phyloP scores from a whole-genome alignment of 2,888 invertebrate species.

The Chymomyza amoena region DNA sequence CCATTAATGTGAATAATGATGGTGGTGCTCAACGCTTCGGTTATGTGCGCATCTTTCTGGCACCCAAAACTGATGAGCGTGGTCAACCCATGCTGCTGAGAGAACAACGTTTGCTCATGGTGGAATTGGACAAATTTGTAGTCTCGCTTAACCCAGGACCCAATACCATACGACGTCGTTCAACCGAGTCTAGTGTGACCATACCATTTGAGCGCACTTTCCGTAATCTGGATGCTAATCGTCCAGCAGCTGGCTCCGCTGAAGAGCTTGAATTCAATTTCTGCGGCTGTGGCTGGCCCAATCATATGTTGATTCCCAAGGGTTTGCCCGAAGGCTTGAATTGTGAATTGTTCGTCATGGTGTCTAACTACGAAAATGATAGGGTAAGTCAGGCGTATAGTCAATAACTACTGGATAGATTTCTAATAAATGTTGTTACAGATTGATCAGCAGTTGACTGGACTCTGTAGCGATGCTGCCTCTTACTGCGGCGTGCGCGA shows the following conservation, averaged over 20 bases:
- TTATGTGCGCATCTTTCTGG: conserved; percentile 84
- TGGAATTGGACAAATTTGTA: conserved; percentile 85
- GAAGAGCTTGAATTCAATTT: conserved; percentile 84
- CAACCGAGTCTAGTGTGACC: conserved; percentile 87
- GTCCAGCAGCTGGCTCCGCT: conserved; percentile 81
- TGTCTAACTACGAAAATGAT: conserved; percentile 86
- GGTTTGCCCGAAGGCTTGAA: conserved; percentile 84
- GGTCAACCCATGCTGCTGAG: conserved; percentile 82
- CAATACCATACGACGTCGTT: conserved; percentile 84
- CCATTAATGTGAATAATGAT: conserved; percentile 82
- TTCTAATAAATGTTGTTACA: conserved; percentile 21
- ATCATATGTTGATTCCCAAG: conserved; percentile 88
- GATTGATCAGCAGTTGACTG: conserved; percentile 77
- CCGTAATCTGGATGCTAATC: conserved; percentile 83
- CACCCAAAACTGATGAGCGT: conserved; percentile 84
- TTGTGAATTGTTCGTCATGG: conserved; percentile 87
- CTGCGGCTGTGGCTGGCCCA: conserved; percentile 94
- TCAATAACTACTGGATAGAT: too few species aligned
- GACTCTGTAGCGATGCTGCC: conserved; percentile 85
- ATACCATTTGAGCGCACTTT: conserved; percentile 91
- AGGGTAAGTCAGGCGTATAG: conserved; percentile 54
- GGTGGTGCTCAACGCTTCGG: conserved; percentile 80
- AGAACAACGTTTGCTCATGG: conserved; percentile 83
- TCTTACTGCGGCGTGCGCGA: conserved; percentile 90
- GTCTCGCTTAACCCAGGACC: conserved; percentile 84